Evolutionary conservation across 2,113 vertebrate species (phyloP), one percentile per base, ranked within the genome.

Genomic region (Nipponia nippon): DNA sequence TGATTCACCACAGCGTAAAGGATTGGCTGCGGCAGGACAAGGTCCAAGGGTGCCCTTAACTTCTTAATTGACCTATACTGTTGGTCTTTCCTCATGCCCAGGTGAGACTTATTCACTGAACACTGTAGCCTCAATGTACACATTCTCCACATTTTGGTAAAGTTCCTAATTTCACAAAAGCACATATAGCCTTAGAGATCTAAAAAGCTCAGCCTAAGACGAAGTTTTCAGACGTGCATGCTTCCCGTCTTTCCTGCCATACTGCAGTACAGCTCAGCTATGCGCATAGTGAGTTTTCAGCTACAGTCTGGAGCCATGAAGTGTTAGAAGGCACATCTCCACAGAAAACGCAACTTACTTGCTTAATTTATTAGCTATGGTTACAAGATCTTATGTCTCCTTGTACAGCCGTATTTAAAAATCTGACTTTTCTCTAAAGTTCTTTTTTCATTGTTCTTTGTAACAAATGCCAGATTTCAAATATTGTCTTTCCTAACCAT

Each of bases 171-270:
- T 77, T 93, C 19, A 30, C 20, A 73, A 23, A 44, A 73, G 40
- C 53, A 32, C 23, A 9, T 17, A n/a, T 9, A 75, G 27, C 18
- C 36, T 83, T 55, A 63, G 71, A 85, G 42, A 75, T 20, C 14
- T 8, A 12, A n/a, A 38, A n/a, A 59, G 3, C 61, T 67, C 70
- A 75, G 13, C 26, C 79, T 52, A 49, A 49, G 56, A 40, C 25
- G 5, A 67, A 42, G 40, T 62, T 70, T 67, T 59, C 25, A 42
- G 52, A n/a, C 25, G 3, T 0, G 11, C 2, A 8, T 0, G 1
- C 50, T 71, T 38, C 42, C 76, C 61, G 53, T 9, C 69, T n/a
- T 47, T 25, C 77, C 38, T 71, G n/a, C 62, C n/a, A 21, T 13
- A 15, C 65, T n/a, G 44, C 38, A 65, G n/a, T 3, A 13, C 26